These are phyloP conservation scores for Cheilosia vernalis DNA, from an alignment of 2,888 invertebrate genomes.

Conservation along the genomic window DNA sequence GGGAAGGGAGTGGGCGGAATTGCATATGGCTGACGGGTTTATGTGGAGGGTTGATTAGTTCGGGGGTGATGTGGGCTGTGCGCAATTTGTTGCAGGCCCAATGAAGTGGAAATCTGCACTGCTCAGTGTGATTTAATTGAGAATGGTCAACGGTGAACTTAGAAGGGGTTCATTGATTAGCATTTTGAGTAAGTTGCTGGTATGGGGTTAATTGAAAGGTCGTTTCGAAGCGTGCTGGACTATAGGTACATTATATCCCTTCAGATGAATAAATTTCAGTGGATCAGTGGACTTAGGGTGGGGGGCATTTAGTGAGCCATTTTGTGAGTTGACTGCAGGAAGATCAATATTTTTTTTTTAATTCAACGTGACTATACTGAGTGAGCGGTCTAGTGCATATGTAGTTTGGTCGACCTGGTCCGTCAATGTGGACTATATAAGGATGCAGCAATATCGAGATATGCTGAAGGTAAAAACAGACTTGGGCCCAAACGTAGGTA, in stretches of 20 bases:
- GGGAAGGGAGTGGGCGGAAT: too few species aligned
- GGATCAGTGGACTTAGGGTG: too few species aligned
- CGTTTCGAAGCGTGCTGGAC: constrained; percentile 5
- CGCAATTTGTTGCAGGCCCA: constrained; percentile 63
- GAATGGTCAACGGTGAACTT: constrained; percentile 38
- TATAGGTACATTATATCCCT: neutral
- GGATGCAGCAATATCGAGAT: too few species aligned
- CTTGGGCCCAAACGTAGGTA: too few species aligned
- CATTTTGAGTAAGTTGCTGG: constrained; percentile 52
- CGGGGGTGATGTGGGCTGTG: constrained; percentile 51
- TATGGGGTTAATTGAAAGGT: constrained; percentile 63
- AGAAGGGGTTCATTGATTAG: constrained; percentile 71
- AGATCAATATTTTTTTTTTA: too few species aligned
- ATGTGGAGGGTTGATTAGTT: constrained; percentile 67
- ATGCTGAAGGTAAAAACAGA: too few species aligned
- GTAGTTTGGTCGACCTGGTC: too few species aligned
- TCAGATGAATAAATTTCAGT: constrained; percentile 22
- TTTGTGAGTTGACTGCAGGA: too few species aligned
- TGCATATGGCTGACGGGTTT: neutral
- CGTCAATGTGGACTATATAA: too few species aligned
- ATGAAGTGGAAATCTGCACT: constrained; percentile 70
- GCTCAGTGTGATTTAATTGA: constrained; percentile 65
- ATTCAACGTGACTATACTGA: too few species aligned
- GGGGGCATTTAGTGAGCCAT: too few species aligned
- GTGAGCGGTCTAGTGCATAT: too few species aligned